phyloP scores from a whole-genome alignment of 2,888 invertebrate genomes.

The Notodonta ziczac region DNA sequence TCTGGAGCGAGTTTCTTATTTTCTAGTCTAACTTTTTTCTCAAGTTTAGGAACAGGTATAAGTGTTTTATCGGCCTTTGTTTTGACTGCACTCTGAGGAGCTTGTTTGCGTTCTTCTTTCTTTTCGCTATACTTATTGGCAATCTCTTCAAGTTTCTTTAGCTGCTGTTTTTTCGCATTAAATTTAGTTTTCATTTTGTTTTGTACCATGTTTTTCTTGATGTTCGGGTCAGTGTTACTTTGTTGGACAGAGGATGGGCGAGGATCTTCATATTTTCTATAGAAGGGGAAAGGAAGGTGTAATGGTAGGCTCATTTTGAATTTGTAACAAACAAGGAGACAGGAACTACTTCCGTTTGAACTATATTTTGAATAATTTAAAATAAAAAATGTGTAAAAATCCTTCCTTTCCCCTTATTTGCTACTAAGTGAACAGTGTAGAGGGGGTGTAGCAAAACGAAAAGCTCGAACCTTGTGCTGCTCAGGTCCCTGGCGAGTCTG shows the following conservation, averaged over 20 bases:
- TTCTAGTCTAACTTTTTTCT: slow-evolving; percentile 30
- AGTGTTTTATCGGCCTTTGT: slow-evolving; percentile 54
- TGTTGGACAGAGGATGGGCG: slow-evolving; percentile 54
- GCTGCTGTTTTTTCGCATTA: slow-evolving; percentile 62
- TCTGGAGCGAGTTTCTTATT: slow-evolving; percentile 27
- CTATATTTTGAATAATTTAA: slow-evolving; percentile 22
- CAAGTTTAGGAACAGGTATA: slow-evolving; percentile 60
- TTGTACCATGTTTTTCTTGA: slow-evolving; percentile 47
- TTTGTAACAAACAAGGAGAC: slow-evolving; percentile 78
- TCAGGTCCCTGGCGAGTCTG: slow-evolving; percentile 73
- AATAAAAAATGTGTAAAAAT: slow-evolving; percentile 36
- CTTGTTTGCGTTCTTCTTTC: slow-evolving; percentile 44
- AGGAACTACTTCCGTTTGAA: slow-evolving; percentile 58
- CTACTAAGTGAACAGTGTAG: slow-evolving; percentile 33
- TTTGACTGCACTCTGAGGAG: slow-evolving; percentile 30
- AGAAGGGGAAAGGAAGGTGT: slow-evolving; percentile 78
- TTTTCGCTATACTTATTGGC: slow-evolving; percentile 67
- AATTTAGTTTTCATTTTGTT: slow-evolving; percentile 56
- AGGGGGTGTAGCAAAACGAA: slow-evolving; percentile 1
- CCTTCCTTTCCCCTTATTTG: slow-evolving; percentile 85
- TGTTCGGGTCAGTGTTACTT: slow-evolving; percentile 60
- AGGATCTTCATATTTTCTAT: slow-evolving; percentile 67
- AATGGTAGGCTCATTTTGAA: slow-evolving; percentile 36
- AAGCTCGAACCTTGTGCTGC: slow-evolving; percentile 66
- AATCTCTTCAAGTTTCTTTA: slow-evolving; percentile 73